phyloP scores from a whole-genome alignment of 1,140 invertebrate species.

The Ooceraea biroi region DNA sequence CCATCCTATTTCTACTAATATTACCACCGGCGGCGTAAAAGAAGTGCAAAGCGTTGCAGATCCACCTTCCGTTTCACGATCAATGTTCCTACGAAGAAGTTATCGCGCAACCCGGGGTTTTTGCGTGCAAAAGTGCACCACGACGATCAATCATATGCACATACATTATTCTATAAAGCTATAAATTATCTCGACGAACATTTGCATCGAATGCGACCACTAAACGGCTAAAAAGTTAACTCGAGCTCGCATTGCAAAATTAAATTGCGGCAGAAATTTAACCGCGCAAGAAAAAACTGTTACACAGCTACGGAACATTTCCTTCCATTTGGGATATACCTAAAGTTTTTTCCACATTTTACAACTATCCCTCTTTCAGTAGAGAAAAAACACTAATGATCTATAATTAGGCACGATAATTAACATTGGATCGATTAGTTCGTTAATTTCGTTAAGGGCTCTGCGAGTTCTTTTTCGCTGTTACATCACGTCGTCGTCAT shows the following conservation, averaged over 20 bases:
- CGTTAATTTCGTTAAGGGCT: too few relatives aligned
- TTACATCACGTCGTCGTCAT: slow-evolving; percentile 16
- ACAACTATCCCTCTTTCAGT: background rate
- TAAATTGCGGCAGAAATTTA: slow-evolving; percentile 56
- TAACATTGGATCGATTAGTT: slow-evolving; percentile 13
- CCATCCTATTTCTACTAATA: background rate
- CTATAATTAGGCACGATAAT: background rate
- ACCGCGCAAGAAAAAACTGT: background rate
- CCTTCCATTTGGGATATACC: background rate
- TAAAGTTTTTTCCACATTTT: background rate
- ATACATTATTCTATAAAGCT: slow-evolving; percentile 27
- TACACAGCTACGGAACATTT: too few relatives aligned
- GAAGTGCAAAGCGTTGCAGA: background rate
- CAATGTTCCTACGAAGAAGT: background rate
- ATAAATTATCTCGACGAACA: slow-evolving; percentile 62
- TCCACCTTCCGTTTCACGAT: too few relatives aligned
- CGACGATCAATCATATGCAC: slow-evolving; percentile 48
- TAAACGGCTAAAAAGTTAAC: background rate
- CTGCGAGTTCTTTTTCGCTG: background rate
- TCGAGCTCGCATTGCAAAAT: background rate
- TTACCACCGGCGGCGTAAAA: background rate
- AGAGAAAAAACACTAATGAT: background rate
- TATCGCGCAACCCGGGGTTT: background rate
- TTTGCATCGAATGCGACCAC: slow-evolving; percentile 41
- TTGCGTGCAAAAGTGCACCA: background rate